phyloP scores from a whole-genome alignment of 2,888 invertebrate genomes.

The Cephus nigrinus region DNA sequence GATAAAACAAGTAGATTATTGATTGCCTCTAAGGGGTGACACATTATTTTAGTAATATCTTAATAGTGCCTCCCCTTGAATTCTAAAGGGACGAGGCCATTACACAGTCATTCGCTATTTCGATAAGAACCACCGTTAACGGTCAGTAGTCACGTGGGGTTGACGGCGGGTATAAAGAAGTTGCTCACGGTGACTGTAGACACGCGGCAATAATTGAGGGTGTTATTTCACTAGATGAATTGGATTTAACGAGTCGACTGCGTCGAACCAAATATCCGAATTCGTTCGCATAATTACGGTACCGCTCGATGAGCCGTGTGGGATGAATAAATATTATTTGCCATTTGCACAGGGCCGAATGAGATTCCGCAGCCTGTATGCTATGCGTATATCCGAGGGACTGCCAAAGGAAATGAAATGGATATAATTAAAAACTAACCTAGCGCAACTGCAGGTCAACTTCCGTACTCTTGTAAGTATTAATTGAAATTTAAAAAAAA shows the following conservation, averaged over 20 bases:
- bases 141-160: background rate
- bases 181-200: background rate
- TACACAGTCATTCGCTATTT: background rate
- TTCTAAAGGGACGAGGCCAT: background rate
- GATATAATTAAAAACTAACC: background rate
- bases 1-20: no score
- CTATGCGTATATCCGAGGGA: background rate
- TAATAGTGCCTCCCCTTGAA: background rate
- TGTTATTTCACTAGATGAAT: conserved; percentile 41
- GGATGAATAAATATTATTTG: conserved; percentile 2
- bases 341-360: background rate
- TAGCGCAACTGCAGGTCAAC: background rate
- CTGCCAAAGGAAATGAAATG: background rate
- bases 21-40: no score
- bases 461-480: background rate
- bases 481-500: background rate
- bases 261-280: conserved; percentile 1
- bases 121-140: background rate
- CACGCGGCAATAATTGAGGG: conserved; percentile 35
- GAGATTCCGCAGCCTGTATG: background rate
- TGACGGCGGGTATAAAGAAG: background rate
- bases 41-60: background rate
- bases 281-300: conserved; percentile 5
- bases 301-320: conserved; percentile 1
- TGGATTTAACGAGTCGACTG: conserved; percentile 40